phyloP scores from a whole-genome alignment of 2,113 vertebrate genomes.

The Romanogobio albipinnatus region DNA sequence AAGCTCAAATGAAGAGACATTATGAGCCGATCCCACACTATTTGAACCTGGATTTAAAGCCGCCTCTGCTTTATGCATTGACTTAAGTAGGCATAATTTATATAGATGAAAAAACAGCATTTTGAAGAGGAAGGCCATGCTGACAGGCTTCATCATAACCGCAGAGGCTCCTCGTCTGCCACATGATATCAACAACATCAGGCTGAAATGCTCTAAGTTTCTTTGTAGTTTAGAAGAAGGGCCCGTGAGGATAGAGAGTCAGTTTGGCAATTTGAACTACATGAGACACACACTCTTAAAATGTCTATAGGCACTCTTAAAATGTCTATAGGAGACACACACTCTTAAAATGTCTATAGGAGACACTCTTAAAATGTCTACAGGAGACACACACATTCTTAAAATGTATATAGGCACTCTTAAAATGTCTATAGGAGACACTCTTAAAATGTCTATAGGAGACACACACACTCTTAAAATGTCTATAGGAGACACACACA shows the following conservation, averaged over 20 bases:
- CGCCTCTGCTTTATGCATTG: slow-evolving; percentile 59
- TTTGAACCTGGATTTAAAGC: slow-evolving; percentile 51
- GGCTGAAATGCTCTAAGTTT: neutral
- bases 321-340: too few species aligned
- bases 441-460: too few species aligned
- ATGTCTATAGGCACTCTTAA: too few species aligned
- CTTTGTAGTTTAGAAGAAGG: neutral
- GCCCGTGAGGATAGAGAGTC: neutral
- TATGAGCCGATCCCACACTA: neutral
- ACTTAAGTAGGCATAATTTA: slow-evolving; percentile 59
- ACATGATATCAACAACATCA: neutral
- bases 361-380: too few species aligned
- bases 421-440: too few species aligned
- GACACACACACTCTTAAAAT: too few species aligned
- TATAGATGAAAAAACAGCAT: slow-evolving; percentile 52
- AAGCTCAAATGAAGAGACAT: neutral
- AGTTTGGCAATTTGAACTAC: neutral
- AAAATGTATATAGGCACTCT: too few species aligned
- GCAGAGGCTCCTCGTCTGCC: neutral
- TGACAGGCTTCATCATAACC: slow-evolving; percentile 46
- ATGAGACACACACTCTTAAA: neutral
- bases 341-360: too few species aligned
- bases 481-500: too few species aligned
- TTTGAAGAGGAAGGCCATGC: slow-evolving; percentile 57
- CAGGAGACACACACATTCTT: too few species aligned